Base-by-base conservation (phyloP, 2,113 vertebrate genomes). In the Smithornis capensis region DNA sequence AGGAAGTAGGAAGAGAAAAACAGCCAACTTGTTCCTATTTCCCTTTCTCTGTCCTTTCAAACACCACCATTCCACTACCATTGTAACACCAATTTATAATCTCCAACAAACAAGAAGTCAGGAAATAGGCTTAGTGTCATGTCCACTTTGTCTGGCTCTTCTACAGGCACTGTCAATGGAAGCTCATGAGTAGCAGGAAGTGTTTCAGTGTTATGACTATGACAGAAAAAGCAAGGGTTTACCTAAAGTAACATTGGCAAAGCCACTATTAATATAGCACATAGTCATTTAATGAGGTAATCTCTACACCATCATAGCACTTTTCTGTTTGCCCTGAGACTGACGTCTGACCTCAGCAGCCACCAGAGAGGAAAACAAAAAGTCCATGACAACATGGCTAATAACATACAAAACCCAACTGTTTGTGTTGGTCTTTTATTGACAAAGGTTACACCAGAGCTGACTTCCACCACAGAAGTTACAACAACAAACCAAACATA, bases 161-260 rank as follows among this genome's bases (percentile, higher is more conserved):
- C 71, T 57, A 42, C 81, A 88, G 62, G 60, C 78, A 79, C n/a
- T 1, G 1, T 40, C 22, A 7, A 80, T 81, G 82, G 83, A 95
- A 90, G 94, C 50, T 85, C 68, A 38, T 49, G 68, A 95, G 67
- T 77, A 78, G 91, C 94, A 96, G 96, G 96, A 97, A 95, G 94
- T 82, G 86, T 97, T 97, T 93, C 96, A 97, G 92, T 97, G 98
- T 97, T 98, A 92, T 97, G 97, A 97, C 96, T 96, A 69, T 62
- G 85, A 93, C 95, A 97, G 90, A 95, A 95, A 97, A 96, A 95
- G 91, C 96, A 97, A 89, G 87, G 91, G 44, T 91, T 97, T 96
- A 93, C 93, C 92, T 97, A 98, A 98, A 97, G 92, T 96, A 98
- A 98, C 98, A 98, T 5, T 74, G 55, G 88, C 83, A 93, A 97